Evolutionary conservation across 2,797 vertebrate genomes (phyloP).

Genomic region (Muscicapa comitata): DNA sequence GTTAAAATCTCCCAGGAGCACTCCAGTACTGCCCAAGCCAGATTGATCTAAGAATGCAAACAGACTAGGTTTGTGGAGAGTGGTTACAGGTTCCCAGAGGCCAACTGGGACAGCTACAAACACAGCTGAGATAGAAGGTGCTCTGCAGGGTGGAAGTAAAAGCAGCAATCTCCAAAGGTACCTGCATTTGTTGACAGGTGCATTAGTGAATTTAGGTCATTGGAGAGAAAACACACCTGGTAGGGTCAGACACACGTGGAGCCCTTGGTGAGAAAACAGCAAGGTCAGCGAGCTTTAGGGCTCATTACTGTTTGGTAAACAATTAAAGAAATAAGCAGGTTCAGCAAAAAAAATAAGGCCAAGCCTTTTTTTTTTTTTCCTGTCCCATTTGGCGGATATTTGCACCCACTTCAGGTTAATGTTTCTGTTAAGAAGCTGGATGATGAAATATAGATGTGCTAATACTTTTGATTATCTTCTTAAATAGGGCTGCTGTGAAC

Average conservation of each 20-base stretch:
- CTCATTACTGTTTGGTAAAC: neutral
- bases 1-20: neutral
- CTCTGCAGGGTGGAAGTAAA: neutral
- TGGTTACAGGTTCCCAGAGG: neutral
- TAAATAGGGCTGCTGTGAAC: neutral
- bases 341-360: neutral
- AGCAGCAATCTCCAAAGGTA: neutral
- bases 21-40: neutral
- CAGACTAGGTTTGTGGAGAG: neutral
- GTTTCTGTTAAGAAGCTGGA: neutral
- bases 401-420: neutral
- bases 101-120: neutral
- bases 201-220: neutral
- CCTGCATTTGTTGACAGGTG: neutral
- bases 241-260: neutral
- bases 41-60: neutral
- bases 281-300: neutral
- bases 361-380: neutral
- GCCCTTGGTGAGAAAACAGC: neutral
- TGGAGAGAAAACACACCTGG: neutral
- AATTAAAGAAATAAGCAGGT: neutral
- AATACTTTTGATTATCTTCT: neutral
- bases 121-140: neutral
- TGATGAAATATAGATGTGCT: neutral
- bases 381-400: neutral